Evolutionary conservation across 30 jellyfish, hydroid and myxozoan genomes (phyloP), one percentile per base, ranked within the genome.

Genomic region (Pseudorhiza aurosa): DNA sequence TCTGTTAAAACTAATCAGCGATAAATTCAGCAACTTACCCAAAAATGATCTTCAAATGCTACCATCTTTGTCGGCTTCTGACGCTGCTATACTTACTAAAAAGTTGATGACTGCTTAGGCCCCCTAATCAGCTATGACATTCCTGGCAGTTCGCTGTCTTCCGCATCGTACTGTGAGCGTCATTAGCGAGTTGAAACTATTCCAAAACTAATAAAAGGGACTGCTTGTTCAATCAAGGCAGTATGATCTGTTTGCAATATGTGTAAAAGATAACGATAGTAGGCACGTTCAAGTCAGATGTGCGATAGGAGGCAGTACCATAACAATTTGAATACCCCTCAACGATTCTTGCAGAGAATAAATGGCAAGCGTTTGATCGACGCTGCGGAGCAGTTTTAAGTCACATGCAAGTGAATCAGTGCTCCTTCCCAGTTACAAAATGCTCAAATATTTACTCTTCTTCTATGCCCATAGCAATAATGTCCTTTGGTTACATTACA

Each of bases 1-100:
- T n/a, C n/a, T n/a, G n/a, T n/a, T n/a, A n/a, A n/a, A n/a, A n/a
- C n/a, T n/a, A n/a, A n/a, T n/a, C n/a, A n/a, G n/a, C n/a, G n/a
- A n/a, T n/a, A n/a, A n/a, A 57, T 27, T 21, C 9, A 50, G 15
- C 42, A 18, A 12, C 91, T 44, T 47, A 87, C 96, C 96, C 96
- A 87, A 65, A 87, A 87, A 47, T 77, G 87, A 22, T 87, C 96
- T 55, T 77, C 92, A 76, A 87, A 87, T 42, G 88, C 88, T 24
- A 58, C 88, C 88, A 75, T 75, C 29, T 75, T 75, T 39, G 27
- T 9, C 58, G 45, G 25, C 65, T 31, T 24, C 29, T 26, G 40
- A 22, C 39, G 21, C 18, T 22, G 31, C 62, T 72, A 11, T 45
- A 49, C 59, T 68, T 24, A 67, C 40, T 29, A 59, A 65, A 49